Base-by-base conservation (phyloP, 2,888 invertebrate genomes). In the Acronicta alni region DNA sequence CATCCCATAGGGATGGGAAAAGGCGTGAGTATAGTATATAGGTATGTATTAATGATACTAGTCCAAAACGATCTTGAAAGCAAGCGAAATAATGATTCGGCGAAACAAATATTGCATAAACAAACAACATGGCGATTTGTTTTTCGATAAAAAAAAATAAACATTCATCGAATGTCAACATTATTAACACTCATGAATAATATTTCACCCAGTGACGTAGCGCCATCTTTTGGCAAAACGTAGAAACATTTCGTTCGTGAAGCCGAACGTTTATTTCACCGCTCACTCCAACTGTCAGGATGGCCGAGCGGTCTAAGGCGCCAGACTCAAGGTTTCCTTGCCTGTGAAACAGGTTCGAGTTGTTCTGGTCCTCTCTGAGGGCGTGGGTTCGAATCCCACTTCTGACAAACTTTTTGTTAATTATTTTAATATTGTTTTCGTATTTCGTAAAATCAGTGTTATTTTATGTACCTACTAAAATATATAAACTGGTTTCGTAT, bases 231-330 rank as follows among this genome's bases (percentile, higher is more conserved):
- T 52, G 15, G 1, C 14, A n/a, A 4, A 10, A 9, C 4, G 0
- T 12, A 0, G 16, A 47, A 83, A 70, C 56, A 59, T 57, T 35
- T 20, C 5, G 9, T 18, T 37, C 15, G 58, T 60, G 62, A 75
- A 74, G 20, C 32, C 57, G 57, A 72, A 64, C 52, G 75, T 73
- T 75, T 74, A 86, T 88, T 89, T 89, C 87, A 65, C 32, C 55
- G 0, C 0, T 0, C 0, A 0, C 0, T 0, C 0, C 60, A 84
- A 16, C 46, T 63, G 96, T 97, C 96, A 97, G 96, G 96, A 96
- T 97, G 96, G 96, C 96, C 96, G 96, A 97, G 97, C 96, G 97
- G 97, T 97, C 97, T 97, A 97, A 97, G 97, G 97, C 97, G 97
- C 93, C 93, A 93, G 93, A 93, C 93, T 93, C 93, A 93, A 94